A percentile compares a stretch with the other conserved stretches of the same genome.
phyloP scores from a whole-genome alignment of 2,888 invertebrate species.

The Cantharis rufa region DNA sequence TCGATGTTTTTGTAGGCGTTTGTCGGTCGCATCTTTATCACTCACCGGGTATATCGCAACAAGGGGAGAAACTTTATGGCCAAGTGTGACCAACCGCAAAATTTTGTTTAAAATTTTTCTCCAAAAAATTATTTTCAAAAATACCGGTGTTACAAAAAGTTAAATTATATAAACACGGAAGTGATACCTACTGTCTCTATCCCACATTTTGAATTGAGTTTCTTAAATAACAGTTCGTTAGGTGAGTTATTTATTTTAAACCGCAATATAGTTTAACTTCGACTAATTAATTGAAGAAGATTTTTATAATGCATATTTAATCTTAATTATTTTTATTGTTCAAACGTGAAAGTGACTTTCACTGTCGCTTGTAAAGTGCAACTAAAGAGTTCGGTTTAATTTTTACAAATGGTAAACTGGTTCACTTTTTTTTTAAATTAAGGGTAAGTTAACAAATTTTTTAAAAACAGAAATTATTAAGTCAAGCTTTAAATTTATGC shows the following conservation, averaged over 20 bases:
- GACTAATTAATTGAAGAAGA: neutral
- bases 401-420: neutral
- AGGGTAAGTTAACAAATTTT: neutral
- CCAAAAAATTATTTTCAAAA: neutral
- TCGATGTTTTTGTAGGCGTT: slow-evolving; percentile 1
- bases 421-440: neutral
- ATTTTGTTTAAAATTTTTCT: neutral
- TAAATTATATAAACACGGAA: neutral
- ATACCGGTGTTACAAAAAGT: neutral
- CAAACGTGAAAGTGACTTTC: neutral
- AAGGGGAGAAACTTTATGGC: neutral
- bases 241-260: neutral
- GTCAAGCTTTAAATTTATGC: neutral
- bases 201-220: neutral
- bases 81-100: neutral
- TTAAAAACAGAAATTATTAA: neutral
- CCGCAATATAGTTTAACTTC: neutral
- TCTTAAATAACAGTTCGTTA: neutral
- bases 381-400: neutral
- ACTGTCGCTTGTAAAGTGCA: neutral
- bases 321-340: neutral
- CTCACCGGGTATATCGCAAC: neutral
- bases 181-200: neutral
- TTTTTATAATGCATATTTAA: neutral
- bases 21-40: neutral